Conservation (phyloP, 2,113 vertebrate genomes). For the Engystomops pustulosus region DNA sequence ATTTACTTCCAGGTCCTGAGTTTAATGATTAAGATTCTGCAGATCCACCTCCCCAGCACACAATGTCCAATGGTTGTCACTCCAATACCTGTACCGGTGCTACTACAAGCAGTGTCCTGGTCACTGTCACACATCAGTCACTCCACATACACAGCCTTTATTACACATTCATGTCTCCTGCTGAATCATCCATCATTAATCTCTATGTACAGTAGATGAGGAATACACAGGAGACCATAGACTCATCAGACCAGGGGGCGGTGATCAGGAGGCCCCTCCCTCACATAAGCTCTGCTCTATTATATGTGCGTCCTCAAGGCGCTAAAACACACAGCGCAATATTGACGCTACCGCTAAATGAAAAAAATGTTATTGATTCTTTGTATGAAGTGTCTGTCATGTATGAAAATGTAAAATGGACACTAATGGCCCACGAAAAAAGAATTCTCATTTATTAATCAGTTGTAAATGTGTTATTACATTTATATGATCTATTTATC, state of each 20-base stretch:
- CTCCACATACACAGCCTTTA: neutral
- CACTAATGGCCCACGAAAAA: too few relatives aligned
- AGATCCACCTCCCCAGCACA: slow-evolving; percentile 55
- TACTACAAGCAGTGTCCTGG: neutral
- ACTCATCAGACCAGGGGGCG: neutral
- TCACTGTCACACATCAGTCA: neutral
- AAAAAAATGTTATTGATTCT: too few relatives aligned
- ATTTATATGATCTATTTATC: neutral
- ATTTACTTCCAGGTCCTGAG: slow-evolving; percentile 52
- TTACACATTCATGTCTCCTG: neutral
- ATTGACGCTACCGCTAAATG: too few relatives aligned
- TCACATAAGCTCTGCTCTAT: too few relatives aligned
- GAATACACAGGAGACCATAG: slow-evolving; percentile 26
- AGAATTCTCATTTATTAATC: neutral
- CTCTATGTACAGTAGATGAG: neutral
- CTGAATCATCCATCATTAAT: neutral
- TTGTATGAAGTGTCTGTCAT: too few relatives aligned
- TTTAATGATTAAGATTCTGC: slow-evolving; percentile 57
- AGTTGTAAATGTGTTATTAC: too few relatives aligned
- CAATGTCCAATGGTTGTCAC: slow-evolving; percentile 55
- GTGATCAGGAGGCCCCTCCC: too few relatives aligned
- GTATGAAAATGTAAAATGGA: too few relatives aligned
- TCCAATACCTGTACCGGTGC: slow-evolving; percentile 42
- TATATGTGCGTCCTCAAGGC: too few relatives aligned
- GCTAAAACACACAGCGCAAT: neutral